A percentile compares a stretch with the other conserved stretches of the same genome.
These are phyloP conservation scores for Falco columbarius DNA, from an alignment of 2,797 vertebrate species.

Conservation along the genomic window DNA sequence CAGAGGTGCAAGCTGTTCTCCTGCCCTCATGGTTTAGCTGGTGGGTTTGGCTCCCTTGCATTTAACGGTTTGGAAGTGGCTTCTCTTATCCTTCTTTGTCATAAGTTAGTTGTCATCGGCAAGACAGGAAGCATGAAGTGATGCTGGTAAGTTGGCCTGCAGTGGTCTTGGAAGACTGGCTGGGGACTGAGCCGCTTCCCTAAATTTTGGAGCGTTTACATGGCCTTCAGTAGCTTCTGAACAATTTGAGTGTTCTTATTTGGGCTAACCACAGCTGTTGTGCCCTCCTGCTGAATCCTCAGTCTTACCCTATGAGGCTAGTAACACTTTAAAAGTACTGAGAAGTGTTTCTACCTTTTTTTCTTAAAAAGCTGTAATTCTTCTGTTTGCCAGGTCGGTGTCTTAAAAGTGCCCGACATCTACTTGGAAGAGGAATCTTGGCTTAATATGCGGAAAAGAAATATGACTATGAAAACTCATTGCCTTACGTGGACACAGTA, in stretches of 20 bases:
- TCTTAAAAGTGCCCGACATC: conserved; percentile 69
- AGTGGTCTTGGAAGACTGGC: conserved; percentile 2
- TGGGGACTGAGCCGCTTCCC: not conserved
- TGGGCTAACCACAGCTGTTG: not conserved
- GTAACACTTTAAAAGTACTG: not conserved
- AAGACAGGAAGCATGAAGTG: not conserved
- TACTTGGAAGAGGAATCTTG: conserved; percentile 76
- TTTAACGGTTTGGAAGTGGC: not conserved
- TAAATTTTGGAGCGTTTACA: not conserved
- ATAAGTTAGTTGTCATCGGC: not conserved
- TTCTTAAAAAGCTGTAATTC: not conserved
- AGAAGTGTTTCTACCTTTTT: not conserved
- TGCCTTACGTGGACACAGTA: conserved; percentile 62
- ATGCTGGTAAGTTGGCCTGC: conserved; percentile 20
- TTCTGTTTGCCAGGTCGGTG: conserved; percentile 62
- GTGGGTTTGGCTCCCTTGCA: not conserved
- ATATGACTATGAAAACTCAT: conserved; percentile 55
- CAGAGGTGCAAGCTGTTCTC: not conserved
- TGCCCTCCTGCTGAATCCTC: not conserved
- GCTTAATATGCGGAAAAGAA: conserved; percentile 67
- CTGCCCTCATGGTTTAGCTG: not conserved
- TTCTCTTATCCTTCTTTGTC: not conserved
- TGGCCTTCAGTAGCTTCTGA: conserved; percentile 6
- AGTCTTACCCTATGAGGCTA: not conserved
- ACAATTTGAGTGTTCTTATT: not conserved